These are phyloP conservation scores for Apus apus DNA, from an alignment of 2,113 vertebrate species.

Conservation along the genomic window DNA sequence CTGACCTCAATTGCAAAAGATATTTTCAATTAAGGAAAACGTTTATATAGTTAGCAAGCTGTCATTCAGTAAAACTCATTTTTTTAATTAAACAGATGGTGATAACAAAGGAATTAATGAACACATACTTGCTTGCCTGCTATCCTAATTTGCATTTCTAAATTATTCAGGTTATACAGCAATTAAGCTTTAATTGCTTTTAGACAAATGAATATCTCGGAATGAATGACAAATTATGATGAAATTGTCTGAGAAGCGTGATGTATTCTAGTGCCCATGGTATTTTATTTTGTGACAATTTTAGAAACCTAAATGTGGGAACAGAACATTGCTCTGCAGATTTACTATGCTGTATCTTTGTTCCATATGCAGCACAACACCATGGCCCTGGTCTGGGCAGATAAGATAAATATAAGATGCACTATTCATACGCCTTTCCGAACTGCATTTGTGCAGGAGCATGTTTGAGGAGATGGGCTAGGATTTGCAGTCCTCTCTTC, in stretches of 20 bases:
- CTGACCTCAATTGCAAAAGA: slow-evolving; percentile 70
- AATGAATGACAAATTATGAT: slow-evolving; percentile 74
- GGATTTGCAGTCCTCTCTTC: neutral
- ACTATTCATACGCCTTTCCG: neutral
- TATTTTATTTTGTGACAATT: slow-evolving; percentile 6
- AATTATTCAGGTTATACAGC: slow-evolving; percentile 79
- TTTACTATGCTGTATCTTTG: neutral
- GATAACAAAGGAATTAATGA: slow-evolving; percentile 82
- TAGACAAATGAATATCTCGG: slow-evolving; percentile 77
- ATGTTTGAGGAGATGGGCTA: neutral
- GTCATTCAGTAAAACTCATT: slow-evolving; percentile 78
- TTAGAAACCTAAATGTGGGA: neutral
- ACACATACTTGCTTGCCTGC: slow-evolving; percentile 74
- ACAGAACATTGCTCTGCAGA: neutral
- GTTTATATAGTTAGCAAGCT: slow-evolving; percentile 74
- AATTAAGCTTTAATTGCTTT: slow-evolving; percentile 81
- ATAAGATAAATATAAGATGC: neutral
- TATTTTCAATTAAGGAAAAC: slow-evolving; percentile 74
- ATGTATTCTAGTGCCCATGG: neutral
- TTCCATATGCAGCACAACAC: neutral
- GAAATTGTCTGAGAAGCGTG: slow-evolving; percentile 30
- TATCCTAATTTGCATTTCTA: slow-evolving; percentile 77
- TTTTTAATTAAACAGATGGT: slow-evolving; percentile 82
- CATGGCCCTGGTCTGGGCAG: neutral
- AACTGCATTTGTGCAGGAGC: neutral